phyloP scores from a whole-genome alignment of 2,113 vertebrate species.

The Burhinus oedicnemus region DNA sequence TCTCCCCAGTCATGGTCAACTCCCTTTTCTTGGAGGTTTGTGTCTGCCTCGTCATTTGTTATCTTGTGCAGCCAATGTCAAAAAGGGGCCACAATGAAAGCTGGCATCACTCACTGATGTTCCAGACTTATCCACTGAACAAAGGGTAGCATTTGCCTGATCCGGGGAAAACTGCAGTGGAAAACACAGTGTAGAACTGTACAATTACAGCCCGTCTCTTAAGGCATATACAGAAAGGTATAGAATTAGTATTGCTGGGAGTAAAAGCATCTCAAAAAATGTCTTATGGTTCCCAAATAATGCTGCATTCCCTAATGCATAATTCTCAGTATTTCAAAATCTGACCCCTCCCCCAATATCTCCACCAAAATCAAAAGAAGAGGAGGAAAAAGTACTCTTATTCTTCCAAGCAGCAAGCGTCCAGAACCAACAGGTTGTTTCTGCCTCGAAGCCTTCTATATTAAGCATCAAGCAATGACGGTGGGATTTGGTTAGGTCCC shows the following conservation, averaged over 20 bases:
- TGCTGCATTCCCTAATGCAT: no score
- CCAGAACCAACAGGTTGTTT: background rate
- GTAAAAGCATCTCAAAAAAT: background rate
- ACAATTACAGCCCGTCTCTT: background rate
- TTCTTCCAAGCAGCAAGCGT: background rate
- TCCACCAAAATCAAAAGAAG: background rate
- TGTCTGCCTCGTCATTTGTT: background rate
- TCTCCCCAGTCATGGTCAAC: background rate
- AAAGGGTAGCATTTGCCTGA: slow-evolving; percentile 24
- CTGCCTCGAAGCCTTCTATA: fast-evolving
- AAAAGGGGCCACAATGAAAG: background rate
- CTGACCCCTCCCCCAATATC: background rate
- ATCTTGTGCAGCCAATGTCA: background rate
- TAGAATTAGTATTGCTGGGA: background rate
- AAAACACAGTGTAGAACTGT: background rate
- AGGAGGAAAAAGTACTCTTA: background rate
- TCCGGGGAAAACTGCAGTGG: background rate
- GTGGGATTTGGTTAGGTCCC: background rate
- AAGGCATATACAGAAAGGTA: background rate
- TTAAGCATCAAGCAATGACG: fast-evolving
- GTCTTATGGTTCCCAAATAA: background rate
- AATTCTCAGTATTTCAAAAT: background rate
- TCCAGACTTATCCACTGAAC: slow-evolving; percentile 34
- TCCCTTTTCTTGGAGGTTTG: background rate
- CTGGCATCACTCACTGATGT: background rate